phyloP scores from a whole-genome alignment of 2,888 invertebrate genomes.

The Euzetes globulus region DNA sequence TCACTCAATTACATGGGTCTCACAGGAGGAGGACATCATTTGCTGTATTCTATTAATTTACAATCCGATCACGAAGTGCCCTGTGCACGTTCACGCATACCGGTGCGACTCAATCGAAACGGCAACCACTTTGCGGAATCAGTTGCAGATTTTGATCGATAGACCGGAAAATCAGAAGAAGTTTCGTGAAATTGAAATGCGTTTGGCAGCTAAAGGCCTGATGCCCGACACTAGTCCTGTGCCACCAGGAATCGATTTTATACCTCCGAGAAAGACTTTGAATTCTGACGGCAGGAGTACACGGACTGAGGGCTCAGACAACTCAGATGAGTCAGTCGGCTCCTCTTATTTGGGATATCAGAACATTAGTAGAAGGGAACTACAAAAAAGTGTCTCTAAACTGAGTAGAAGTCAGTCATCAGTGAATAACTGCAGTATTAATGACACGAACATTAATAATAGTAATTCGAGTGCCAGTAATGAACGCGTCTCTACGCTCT shows the following conservation, averaged over 20 bases:
- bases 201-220: slow-evolving; percentile 50
- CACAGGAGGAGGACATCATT: slow-evolving; percentile 83
- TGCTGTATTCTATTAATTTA: slow-evolving; percentile 85
- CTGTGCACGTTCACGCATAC: slow-evolving; percentile 89
- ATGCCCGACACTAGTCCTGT: slow-evolving; percentile 41
- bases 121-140: slow-evolving; percentile 74
- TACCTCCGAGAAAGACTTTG: background rate
- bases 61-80: slow-evolving; percentile 88
- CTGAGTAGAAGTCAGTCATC: slow-evolving; percentile 21
- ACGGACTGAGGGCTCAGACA: slow-evolving; percentile 42
- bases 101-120: slow-evolving; percentile 83
- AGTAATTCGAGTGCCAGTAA: background rate
- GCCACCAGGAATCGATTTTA: slow-evolving; percentile 36
- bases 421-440: slow-evolving; percentile 8
- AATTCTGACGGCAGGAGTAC: slow-evolving; percentile 42
- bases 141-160: slow-evolving; percentile 70
- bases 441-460: slow-evolving; percentile 3
- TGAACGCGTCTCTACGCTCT: slow-evolving; percentile 59
- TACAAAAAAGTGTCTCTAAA: slow-evolving; percentile 4
- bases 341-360: slow-evolving; percentile 22
- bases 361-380: background rate
- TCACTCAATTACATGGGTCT: slow-evolving; percentile 82
- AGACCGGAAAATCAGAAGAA: slow-evolving; percentile 78
- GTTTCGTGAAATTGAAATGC: slow-evolving; percentile 67
- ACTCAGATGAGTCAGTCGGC: slow-evolving; percentile 40